Conservation (phyloP, 2,797 vertebrate genomes). For the Spheniscus humboldti region DNA sequence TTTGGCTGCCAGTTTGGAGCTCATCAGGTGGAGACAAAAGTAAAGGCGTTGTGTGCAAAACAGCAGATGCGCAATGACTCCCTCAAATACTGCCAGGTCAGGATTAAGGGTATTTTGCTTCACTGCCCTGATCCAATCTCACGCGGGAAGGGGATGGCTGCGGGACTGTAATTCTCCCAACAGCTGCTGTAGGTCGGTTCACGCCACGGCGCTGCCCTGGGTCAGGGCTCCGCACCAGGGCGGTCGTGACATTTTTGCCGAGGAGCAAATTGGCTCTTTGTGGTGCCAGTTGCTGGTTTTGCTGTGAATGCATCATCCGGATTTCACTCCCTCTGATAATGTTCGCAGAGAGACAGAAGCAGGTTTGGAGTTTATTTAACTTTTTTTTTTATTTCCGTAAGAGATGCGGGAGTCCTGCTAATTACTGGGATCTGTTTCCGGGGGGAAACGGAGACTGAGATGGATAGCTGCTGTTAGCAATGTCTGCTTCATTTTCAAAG, state of each 20-base stretch:
- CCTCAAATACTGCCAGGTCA: neutral
- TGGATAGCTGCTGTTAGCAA: neutral
- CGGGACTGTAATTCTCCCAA: neutral
- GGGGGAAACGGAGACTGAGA: neutral
- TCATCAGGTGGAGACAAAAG: neutral
- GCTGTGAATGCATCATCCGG: rapidly evolving
- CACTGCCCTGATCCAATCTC: neutral
- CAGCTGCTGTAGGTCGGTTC: neutral
- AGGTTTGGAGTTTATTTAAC: neutral
- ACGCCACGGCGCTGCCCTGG: neutral
- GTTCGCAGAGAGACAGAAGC: neutral
- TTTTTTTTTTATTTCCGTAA: neutral
- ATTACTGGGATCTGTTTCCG: neutral
- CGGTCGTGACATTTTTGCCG: rapidly evolving
- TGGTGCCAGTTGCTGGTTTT: neutral
- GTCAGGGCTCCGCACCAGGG: neutral
- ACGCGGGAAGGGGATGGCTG: rapidly evolving
- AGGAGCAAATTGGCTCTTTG: neutral
- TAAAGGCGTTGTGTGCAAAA: neutral
- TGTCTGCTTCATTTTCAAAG: neutral
- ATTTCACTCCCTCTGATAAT: neutral
- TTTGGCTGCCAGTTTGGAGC: neutral
- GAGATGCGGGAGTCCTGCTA: neutral
- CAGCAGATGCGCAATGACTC: neutral
- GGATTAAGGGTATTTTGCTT: neutral